A percentile compares a stretch with the other conserved stretches of the same genome.
Evolutionary conservation across 1,140 invertebrate species (phyloP).

Genomic region (Sminthurinus signatus): DNA sequence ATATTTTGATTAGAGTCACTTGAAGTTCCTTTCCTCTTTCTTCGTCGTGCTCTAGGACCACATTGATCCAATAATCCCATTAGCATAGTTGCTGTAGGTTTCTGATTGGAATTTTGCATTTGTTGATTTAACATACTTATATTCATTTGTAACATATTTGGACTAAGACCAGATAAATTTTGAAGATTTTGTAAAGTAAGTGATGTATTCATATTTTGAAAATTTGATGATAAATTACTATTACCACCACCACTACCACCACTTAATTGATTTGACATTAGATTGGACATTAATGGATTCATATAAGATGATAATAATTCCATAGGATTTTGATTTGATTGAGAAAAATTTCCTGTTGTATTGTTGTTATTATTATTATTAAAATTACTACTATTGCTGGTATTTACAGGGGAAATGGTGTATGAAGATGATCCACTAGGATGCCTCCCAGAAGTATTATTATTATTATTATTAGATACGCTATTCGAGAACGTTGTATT

Average conservation of each 20-base stretch:
- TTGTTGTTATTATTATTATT: neutral
- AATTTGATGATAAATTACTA: too few species aligned
- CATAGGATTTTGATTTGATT: constrained; percentile 1
- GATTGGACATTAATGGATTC: constrained; percentile 16
- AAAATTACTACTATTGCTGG: neutral
- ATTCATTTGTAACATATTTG: constrained; percentile 23
- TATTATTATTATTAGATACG: neutral
- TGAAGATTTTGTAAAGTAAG: constrained; percentile 24
- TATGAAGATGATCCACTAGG: constrained; percentile 12
- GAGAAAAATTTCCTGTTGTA: neutral
- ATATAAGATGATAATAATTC: constrained; percentile 22
- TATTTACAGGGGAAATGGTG: constrained; percentile 16
- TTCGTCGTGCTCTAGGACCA: constrained; percentile 15
- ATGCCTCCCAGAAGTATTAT: constrained; percentile 5
- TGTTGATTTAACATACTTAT: constrained; percentile 24
- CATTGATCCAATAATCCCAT: constrained; percentile 30
- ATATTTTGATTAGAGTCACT: neutral
- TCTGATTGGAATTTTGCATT: constrained; percentile 12
- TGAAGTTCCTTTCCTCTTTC: constrained; percentile 26
- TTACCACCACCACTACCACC: neutral
- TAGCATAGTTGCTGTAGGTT: constrained; percentile 5
- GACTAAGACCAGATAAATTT: constrained; percentile 16
- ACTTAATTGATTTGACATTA: constrained; percentile 4
- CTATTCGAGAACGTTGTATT: neutral
- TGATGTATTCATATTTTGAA: too few species aligned